A percentile compares a stretch with the other conserved stretches of the same genome.
Evolutionary conservation across 2,113 vertebrate genomes (phyloP).

Genomic region (Epinephelus fuscoguttatus): DNA sequence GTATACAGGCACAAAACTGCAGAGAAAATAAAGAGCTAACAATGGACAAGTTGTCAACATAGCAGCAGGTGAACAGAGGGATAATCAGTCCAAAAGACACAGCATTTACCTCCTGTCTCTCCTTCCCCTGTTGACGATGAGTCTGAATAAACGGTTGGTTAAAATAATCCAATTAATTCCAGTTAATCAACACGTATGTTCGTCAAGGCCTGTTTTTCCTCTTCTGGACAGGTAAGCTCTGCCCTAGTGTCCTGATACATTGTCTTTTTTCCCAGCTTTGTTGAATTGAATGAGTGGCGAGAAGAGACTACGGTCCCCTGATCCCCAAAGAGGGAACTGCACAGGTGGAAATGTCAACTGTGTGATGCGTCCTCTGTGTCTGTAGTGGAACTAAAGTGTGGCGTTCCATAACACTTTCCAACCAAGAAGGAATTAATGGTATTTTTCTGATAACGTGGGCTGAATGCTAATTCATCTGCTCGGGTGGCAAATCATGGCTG

Average conservation of each 20-base stretch:
- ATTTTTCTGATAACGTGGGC: slow-evolving; percentile 20
- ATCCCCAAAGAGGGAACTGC: slow-evolving; percentile 44
- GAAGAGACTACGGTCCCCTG: slow-evolving; percentile 30
- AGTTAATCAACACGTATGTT: slow-evolving; percentile 37
- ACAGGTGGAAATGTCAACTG: slow-evolving; percentile 43
- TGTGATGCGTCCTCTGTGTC: slow-evolving; percentile 17
- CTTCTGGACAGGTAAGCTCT: slow-evolving; percentile 33
- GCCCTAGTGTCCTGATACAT: slow-evolving; percentile 10
- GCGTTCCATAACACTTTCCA: slow-evolving; percentile 1
- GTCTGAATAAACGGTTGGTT: slow-evolving; percentile 1
- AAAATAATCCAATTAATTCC: slow-evolving; percentile 41
- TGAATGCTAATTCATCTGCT: slow-evolving; percentile 44
- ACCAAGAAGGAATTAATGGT: slow-evolving; percentile 37
- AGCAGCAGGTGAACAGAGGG: slow-evolving; percentile 7
- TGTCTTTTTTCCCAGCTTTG: slow-evolving; percentile 21
- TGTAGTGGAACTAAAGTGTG: slow-evolving; percentile 30
- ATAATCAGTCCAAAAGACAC: slow-evolving; percentile 22
- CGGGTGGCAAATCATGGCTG: slow-evolving; percentile 1
- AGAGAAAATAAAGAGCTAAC: slow-evolving; percentile 33
- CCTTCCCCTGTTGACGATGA: background rate
- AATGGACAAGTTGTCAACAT: slow-evolving; percentile 13
- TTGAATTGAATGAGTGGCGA: slow-evolving; percentile 12
- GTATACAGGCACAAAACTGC: slow-evolving; percentile 5
- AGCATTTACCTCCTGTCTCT: background rate
- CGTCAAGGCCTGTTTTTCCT: background rate